Evolutionary conservation across 2,888 invertebrate genomes (phyloP), one percentile per base, ranked within the genome.

Genomic region (Unio pictorum): DNA sequence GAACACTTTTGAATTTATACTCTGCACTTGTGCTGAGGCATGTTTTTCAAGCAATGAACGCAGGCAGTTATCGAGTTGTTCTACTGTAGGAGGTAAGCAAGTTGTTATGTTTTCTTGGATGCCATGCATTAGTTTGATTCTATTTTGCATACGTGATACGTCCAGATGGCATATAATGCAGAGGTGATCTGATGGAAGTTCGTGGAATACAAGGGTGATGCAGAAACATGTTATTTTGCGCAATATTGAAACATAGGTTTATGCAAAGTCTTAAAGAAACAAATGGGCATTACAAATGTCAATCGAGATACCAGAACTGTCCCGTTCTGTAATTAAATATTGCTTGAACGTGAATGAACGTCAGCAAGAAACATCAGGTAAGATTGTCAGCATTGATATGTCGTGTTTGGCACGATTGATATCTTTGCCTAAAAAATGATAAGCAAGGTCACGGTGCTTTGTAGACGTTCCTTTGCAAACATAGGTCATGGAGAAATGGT

Each of bases 361-460:
- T 4, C 3, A 3, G 30, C 5, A 3, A 30, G 30, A 5, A 30
- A 5, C 34, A 60, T 15, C 17, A 45, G 26, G 20, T 5, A 18
- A 45, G 20, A 61, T 6, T n/a, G 56, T n/a, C 20, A 6, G 17
- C 45, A 18, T 2, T 18, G 63, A 45, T 26, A 56, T 26, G 30
- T 63, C 3, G 61, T 68, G 20, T 68, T 30, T 18, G 68, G 72
- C n/a, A 34, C 28, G 1, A 57, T 68, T 30, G 69, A 61, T 69
- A 72, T 61, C 66, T 64, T 66, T 69, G 69, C 58, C 20, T 69
- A 23, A 18, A 26, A 54, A 18, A 55, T 23, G 20, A 18, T 56
- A 3, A 61, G 64, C 57, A 60, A 66, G 64, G n/a, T 18, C 30
- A 66, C 68, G 17, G 61, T 57, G 18, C 23, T 68, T 8, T 55